phyloP scores from a whole-genome alignment of 2,888 invertebrate species.

The Drosophila pseudotakahashii region DNA sequence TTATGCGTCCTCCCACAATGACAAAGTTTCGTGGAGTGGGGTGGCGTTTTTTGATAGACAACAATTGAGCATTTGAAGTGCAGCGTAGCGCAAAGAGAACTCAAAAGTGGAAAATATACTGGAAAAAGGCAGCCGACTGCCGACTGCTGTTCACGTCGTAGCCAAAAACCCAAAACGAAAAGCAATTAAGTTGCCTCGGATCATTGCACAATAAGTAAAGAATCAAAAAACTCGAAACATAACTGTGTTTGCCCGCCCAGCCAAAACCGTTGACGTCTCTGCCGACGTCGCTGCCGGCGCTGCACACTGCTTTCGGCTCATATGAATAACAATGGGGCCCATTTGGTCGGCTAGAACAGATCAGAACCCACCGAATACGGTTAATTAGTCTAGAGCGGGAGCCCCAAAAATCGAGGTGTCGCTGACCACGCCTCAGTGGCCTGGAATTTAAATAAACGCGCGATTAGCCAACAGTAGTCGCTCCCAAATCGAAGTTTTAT shows the following conservation, averaged over 20 bases:
- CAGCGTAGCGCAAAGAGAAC: constrained; percentile 71
- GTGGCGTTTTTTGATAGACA: constrained; percentile 37
- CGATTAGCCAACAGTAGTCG: constrained; percentile 1
- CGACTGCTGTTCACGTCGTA: constrained; percentile 26
- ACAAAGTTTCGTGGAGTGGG: constrained; percentile 37
- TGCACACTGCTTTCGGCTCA: constrained; percentile 24
- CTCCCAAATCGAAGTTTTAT: not conserved
- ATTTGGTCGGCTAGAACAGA: constrained; percentile 4
- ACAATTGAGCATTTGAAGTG: constrained; percentile 70
- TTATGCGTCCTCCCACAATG: constrained; percentile 67
- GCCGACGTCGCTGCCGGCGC: constrained; percentile 8
- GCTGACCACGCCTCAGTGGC: constrained; percentile 27
- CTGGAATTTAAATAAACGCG: not conserved
- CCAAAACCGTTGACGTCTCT: constrained; percentile 52
- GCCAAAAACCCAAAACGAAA: constrained; percentile 75
- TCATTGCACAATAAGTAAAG: constrained; percentile 80
- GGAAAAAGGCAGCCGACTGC: constrained; percentile 24
- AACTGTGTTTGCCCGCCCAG: constrained; percentile 75
- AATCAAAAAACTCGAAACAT: constrained; percentile 69
- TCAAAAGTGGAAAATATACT: constrained; percentile 13
- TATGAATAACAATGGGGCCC: constrained; percentile 32
- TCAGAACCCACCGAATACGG: constrained; percentile 10
- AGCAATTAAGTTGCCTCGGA: constrained; percentile 78
- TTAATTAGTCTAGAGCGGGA: constrained; percentile 18
- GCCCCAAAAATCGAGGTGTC: constrained; percentile 26